Percentiles rank a stretch among this genome's conserved stretches.
Evolutionary conservation across 2,113 vertebrate genomes (phyloP).

Genomic region (Corynorhinus townsendii): DNA sequence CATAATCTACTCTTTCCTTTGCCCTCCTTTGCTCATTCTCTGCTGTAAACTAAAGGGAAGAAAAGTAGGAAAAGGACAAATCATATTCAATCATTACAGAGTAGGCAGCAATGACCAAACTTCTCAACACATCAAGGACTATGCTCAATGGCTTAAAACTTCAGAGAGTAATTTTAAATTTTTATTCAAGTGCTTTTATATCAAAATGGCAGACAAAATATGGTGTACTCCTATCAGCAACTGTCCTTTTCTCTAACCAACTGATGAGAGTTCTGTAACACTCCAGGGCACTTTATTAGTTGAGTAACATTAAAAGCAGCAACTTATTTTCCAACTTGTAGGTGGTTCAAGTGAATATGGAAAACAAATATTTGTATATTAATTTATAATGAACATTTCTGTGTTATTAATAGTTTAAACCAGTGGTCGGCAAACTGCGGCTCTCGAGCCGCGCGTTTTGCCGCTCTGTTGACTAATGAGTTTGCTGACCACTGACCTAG

Average conservation of each 20-base stretch:
- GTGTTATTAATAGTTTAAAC: constrained; percentile 38
- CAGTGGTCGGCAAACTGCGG: too few relatives aligned
- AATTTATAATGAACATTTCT: not conserved
- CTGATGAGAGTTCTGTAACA: not conserved
- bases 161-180: constrained; percentile 18
- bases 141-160: not conserved
- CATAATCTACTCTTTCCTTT: not conserved
- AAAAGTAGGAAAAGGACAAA: constrained; percentile 20
- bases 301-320: constrained; percentile 17
- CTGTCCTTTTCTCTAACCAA: constrained; percentile 30
- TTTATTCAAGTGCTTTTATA: constrained; percentile 6
- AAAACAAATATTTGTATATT: not conserved
- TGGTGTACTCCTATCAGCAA: not conserved
- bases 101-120: constrained; percentile 27
- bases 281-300: not conserved
- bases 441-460: too few relatives aligned
- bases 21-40: not conserved
- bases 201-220: not conserved
- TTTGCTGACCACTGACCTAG: too few relatives aligned
- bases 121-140: not conserved
- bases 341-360: not conserved
- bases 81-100: constrained; percentile 46
- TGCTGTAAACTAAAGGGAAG: constrained; percentile 5
- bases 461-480: too few relatives aligned
- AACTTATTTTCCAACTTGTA: not conserved